Percentiles rank a stretch among this genome's conserved stretches.
Conservation (phyloP, 2,888 invertebrate species). For the Oligia strigilis region DNA sequence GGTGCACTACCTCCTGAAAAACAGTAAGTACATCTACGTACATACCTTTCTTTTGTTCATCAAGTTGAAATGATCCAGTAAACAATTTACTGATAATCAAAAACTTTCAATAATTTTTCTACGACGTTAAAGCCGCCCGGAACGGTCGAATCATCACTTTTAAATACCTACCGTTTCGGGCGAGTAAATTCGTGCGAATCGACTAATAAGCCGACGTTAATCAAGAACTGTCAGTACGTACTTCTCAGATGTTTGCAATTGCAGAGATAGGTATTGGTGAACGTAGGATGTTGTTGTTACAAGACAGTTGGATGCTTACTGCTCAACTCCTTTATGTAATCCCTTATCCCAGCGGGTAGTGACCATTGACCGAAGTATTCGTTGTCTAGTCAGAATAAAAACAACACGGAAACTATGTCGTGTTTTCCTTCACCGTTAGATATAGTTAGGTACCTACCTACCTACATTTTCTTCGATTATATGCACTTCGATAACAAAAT, state of each 20-base stretch:
- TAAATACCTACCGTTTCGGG: no score
- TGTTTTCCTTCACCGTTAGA: neutral
- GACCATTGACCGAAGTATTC: neutral
- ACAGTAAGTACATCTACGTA: neutral
- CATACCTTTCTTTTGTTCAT: neutral
- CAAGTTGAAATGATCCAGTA: neutral
- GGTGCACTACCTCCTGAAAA: no score
- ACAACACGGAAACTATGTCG: neutral
- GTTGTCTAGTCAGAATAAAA: neutral
- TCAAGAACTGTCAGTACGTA: neutral
- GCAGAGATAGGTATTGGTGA: neutral
- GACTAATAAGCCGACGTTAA: neutral
- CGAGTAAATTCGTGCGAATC: no score
- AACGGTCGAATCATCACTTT: no score
- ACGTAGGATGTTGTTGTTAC: neutral
- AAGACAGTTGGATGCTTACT: neutral
- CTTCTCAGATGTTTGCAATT: neutral
- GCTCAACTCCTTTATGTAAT: neutral
- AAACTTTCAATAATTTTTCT: neutral
- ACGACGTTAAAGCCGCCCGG: no score
- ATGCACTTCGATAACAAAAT: neutral
- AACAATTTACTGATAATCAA: neutral
- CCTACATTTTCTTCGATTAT: neutral
- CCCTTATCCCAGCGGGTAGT: neutral
- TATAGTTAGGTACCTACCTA: neutral